Conservation (phyloP, 1,140 invertebrate species). For the Cotesia chilonis region DNA sequence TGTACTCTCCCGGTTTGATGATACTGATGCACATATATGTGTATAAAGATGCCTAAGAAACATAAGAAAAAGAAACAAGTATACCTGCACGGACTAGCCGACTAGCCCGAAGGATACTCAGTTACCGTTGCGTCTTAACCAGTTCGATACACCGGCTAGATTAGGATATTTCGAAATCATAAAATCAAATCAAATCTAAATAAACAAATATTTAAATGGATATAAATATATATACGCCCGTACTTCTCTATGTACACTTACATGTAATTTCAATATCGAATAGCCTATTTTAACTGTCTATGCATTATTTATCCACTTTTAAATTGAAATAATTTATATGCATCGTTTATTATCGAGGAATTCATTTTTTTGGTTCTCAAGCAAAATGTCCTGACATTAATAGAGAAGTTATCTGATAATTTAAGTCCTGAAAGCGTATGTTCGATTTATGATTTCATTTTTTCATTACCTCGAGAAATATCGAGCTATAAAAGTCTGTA, state of each 20-base stretch:
- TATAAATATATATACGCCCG: too few species aligned
- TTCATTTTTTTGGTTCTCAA: too few species aligned
- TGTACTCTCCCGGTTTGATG: too few species aligned
- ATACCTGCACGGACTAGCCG: background rate
- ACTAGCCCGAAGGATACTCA: background rate
- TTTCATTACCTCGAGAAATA: too few species aligned
- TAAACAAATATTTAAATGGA: constrained; percentile 3
- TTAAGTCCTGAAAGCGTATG: too few species aligned
- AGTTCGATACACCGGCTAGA: constrained; percentile 46
- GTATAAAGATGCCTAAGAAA: constrained; percentile 14
- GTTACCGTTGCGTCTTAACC: constrained; percentile 54
- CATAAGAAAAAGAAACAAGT: constrained; percentile 4
- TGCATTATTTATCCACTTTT: background rate
- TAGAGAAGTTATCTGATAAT: too few species aligned
- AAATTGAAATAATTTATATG: background rate
- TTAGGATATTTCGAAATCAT: constrained; percentile 34
- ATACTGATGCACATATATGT: constrained; percentile 4
- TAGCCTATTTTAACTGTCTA: background rate
- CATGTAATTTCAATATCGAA: too few species aligned
- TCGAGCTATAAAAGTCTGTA: too few species aligned
- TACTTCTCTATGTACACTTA: too few species aligned
- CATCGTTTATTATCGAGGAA: background rate
- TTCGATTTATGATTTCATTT: too few species aligned
- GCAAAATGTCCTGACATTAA: too few species aligned
- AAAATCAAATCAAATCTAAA: constrained; percentile 15